phyloP scores from a whole-genome alignment of 2,113 vertebrate species.

The Chauna torquata region DNA sequence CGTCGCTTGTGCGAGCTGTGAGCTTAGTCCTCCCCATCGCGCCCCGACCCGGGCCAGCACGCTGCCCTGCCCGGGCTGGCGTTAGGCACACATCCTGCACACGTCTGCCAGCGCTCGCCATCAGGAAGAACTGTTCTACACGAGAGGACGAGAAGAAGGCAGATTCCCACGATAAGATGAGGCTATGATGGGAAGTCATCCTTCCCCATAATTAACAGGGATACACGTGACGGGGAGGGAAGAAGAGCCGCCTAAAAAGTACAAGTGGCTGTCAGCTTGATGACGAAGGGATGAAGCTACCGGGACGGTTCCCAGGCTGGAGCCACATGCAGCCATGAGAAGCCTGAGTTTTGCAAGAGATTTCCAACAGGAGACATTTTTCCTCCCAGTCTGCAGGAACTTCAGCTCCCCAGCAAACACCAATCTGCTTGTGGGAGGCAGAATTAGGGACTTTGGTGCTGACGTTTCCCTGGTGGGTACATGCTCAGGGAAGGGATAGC shows the following conservation, averaged over 20 bases:
- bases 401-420: background rate
- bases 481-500: background rate
- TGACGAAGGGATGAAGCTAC: background rate
- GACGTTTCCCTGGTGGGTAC: background rate
- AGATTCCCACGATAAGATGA: background rate
- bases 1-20: background rate
- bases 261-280: background rate
- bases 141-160: background rate
- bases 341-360: background rate
- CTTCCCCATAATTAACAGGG: background rate
- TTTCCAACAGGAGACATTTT: background rate
- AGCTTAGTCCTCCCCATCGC: background rate
- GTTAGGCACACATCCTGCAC: too few relatives aligned
- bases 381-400: background rate
- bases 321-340: background rate
- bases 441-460: background rate
- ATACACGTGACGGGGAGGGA: background rate
- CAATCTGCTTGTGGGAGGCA: background rate
- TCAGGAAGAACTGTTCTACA: background rate
- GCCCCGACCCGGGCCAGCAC: too few relatives aligned
- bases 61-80: too few relatives aligned
- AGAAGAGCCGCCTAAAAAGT: background rate
- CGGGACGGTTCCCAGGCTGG: background rate
- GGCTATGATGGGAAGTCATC: background rate
- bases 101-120: accelerated